Percentiles rank a stretch among this genome's conserved stretches.
phyloP scores from a whole-genome alignment of 2,888 invertebrate species.

The Entomobrya multifasciata region DNA sequence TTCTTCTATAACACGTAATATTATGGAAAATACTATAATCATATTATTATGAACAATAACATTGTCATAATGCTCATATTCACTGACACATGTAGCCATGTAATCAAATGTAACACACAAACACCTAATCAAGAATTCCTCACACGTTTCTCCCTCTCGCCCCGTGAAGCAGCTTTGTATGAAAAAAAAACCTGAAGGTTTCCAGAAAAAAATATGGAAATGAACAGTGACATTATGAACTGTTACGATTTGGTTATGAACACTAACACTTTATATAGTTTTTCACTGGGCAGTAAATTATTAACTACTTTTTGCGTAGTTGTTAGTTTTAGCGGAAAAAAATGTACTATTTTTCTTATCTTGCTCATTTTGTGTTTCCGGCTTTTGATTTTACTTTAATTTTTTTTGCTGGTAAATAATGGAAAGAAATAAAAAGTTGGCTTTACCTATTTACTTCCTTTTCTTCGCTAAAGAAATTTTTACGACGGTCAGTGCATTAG shows the following conservation, averaged over 20 bases:
- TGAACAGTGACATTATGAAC: too few relatives aligned
- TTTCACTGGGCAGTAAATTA: too few relatives aligned
- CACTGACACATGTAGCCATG: background rate
- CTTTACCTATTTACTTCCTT: background rate
- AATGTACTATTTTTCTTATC: too few relatives aligned
- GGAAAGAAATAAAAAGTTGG: slow-evolving; percentile 17
- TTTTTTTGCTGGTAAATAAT: background rate
- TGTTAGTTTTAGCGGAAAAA: too few relatives aligned
- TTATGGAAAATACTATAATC: slow-evolving; percentile 24
- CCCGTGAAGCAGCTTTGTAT: background rate
- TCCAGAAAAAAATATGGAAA: background rate
- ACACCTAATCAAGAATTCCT: too few relatives aligned
- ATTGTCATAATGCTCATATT: background rate
- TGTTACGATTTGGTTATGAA: too few relatives aligned
- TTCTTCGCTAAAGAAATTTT: background rate
- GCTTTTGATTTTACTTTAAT: background rate
- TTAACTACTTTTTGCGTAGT: too few relatives aligned
- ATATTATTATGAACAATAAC: background rate
- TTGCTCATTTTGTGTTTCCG: too few relatives aligned
- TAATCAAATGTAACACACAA: background rate
- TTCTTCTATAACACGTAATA: slow-evolving; percentile 32
- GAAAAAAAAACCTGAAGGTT: too few relatives aligned
- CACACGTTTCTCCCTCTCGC: slow-evolving; percentile 10
- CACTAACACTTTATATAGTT: too few relatives aligned
- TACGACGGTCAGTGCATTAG: slow-evolving; percentile 22